Evolutionary conservation across 2,888 invertebrate genomes (phyloP).

Genomic region (Spilarctia lutea): DNA sequence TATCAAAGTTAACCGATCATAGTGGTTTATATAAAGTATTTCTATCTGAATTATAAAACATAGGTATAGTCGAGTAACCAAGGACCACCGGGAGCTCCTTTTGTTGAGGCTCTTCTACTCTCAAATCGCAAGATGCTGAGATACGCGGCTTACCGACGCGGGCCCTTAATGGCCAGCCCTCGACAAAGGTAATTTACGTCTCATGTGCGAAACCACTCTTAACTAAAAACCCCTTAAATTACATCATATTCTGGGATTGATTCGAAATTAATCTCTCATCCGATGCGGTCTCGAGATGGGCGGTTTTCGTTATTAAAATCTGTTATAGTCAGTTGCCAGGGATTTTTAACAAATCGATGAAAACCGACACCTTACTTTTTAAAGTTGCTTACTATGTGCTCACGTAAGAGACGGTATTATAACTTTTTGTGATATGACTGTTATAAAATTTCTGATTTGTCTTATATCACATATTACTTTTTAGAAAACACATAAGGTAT

Average conservation of each 20-base stretch:
- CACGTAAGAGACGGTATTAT: slow-evolving; percentile 9
- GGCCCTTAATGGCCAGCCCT: slow-evolving; percentile 81
- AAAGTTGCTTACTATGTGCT: slow-evolving; percentile 27
- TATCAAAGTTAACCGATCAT: slow-evolving; percentile 28
- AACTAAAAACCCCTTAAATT: slow-evolving; percentile 85
- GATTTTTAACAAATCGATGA: slow-evolving; percentile 48
- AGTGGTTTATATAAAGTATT: slow-evolving; percentile 37
- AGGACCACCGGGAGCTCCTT: slow-evolving; percentile 82
- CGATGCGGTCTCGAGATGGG: slow-evolving; percentile 64
- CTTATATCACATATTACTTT: too few relatives aligned
- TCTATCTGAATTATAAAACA: slow-evolving; percentile 62
- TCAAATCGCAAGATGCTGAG: slow-evolving; percentile 83
- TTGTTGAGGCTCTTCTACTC: slow-evolving; percentile 78
- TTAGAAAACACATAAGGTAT: too few relatives aligned
- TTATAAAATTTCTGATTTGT: too few relatives aligned
- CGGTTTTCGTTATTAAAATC: slow-evolving; percentile 56
- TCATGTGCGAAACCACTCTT: slow-evolving; percentile 84
- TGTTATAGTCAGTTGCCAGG: slow-evolving; percentile 33
- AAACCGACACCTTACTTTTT: slow-evolving; percentile 38
- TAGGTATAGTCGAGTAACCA: slow-evolving; percentile 67
- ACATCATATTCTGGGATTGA: slow-evolving; percentile 80
- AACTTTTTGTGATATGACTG: neutral
- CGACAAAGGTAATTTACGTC: slow-evolving; percentile 82
- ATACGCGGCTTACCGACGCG: slow-evolving; percentile 81
- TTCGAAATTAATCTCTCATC: slow-evolving; percentile 79